These are phyloP conservation scores for Margarornis squamiger DNA, from an alignment of 2,797 vertebrate genomes.

Conservation along the genomic window DNA sequence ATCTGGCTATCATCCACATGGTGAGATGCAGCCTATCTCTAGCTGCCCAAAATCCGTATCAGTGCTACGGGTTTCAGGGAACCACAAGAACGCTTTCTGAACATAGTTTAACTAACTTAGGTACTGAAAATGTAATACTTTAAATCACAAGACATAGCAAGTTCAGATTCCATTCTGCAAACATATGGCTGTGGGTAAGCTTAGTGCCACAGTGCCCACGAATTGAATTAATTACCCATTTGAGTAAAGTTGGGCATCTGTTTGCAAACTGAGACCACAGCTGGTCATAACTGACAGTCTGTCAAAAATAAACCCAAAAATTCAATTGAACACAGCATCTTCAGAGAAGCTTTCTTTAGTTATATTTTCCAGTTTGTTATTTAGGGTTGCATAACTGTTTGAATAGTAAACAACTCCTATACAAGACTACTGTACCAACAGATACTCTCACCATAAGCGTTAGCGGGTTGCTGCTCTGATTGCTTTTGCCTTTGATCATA, in stretches of 20 bases:
- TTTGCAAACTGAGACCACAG: slow-evolving; percentile 11
- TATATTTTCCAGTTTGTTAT: neutral
- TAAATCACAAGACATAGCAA: neutral
- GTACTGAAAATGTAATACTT: neutral
- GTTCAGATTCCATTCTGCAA: neutral
- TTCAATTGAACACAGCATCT: neutral
- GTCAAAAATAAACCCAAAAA: neutral
- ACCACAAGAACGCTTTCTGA: neutral
- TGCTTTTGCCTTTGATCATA: slow-evolving; percentile 84
- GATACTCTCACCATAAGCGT: slow-evolving; percentile 70
- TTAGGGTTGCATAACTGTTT: neutral
- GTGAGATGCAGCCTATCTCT: neutral
- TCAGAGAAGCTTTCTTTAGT: neutral
- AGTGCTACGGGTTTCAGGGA: neutral
- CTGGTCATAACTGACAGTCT: neutral
- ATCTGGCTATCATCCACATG: neutral
- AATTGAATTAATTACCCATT: slow-evolving; percentile 1
- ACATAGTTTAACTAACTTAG: neutral
- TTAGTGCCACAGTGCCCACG: neutral
- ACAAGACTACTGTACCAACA: neutral
- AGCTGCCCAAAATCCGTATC: neutral
- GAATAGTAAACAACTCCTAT: neutral
- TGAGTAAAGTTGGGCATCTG: slow-evolving; percentile 9
- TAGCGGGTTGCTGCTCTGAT: slow-evolving; percentile 67
- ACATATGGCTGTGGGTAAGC: neutral